Evolutionary conservation across 1,140 invertebrate genomes (phyloP).

Genomic region (Scaptomyza hsui): DNA sequence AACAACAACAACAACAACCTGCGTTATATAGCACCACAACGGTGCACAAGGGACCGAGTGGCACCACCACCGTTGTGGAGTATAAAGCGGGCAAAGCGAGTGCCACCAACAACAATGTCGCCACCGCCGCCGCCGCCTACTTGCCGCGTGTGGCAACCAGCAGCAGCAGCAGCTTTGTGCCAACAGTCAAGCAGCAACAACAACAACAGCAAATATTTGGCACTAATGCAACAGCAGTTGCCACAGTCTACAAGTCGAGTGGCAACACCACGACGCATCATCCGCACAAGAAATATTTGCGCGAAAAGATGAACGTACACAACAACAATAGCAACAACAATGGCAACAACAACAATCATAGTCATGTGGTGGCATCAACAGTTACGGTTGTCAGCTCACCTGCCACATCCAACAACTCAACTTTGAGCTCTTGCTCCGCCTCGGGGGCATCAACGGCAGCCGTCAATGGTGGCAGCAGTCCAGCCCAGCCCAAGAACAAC

Average conservation of each 20-base stretch:
- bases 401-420: constrained; percentile 75
- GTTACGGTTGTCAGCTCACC: constrained; percentile 81
- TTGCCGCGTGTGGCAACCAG: constrained; percentile 14
- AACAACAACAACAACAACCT: constrained; percentile 23
- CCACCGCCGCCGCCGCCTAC: constrained; percentile 13
- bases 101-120: too few species aligned
- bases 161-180: constrained; percentile 44
- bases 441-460: constrained; percentile 71
- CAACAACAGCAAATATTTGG: constrained; percentile 35
- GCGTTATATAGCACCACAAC: constrained; percentile 75
- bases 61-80: constrained; percentile 81
- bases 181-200: constrained; percentile 36
- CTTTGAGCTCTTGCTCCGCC: constrained; percentile 58
- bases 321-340: constrained; percentile 60
- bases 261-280: constrained; percentile 68
- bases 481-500: constrained; percentile 57
- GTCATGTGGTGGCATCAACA: constrained; percentile 64
- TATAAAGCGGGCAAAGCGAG: constrained; percentile 66
- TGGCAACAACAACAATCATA: constrained; percentile 16
- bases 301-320: constrained; percentile 79
- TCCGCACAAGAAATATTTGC: constrained; percentile 81
- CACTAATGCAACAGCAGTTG: background rate
- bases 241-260: constrained; percentile 32
- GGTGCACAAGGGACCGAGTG: constrained; percentile 80
- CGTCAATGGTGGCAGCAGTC: constrained; percentile 77